Evolutionary conservation across 2,888 invertebrate genomes (phyloP).

Genomic region (Masnerella sp.): DNA sequence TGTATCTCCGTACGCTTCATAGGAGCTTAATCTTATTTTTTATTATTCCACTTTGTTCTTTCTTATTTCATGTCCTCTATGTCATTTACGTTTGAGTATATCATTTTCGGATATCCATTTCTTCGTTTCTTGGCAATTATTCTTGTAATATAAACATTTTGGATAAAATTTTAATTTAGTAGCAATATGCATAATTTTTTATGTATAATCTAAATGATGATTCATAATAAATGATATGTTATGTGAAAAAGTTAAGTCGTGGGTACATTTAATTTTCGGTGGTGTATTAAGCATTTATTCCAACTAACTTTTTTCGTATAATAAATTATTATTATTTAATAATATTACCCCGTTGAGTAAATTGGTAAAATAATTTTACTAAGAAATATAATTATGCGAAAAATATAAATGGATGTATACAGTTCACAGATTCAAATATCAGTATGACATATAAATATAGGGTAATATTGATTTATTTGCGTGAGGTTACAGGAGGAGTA

Average conservation of each 20-base stretch:
- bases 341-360: too few relatives aligned
- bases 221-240: conserved; percentile 53
- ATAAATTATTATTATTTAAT: too few relatives aligned
- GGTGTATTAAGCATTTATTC: too few relatives aligned
- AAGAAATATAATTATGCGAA: too few relatives aligned
- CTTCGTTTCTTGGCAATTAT: conserved; percentile 26
- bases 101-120: conserved; percentile 19
- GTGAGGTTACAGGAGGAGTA: too few relatives aligned
- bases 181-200: conserved; percentile 52
- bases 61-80: conserved; percentile 2
- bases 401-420: too few relatives aligned
- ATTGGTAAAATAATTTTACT: too few relatives aligned
- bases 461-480: too few relatives aligned
- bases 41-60: conserved; percentile 2
- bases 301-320: too few relatives aligned
- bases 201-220: conserved; percentile 45
- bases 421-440: too few relatives aligned
- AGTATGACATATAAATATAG: too few relatives aligned
- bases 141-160: conserved; percentile 46
- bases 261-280: conserved; percentile 10
- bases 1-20: conserved; percentile 36
- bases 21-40: conserved; percentile 14
- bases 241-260: conserved; percentile 25
- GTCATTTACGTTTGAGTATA: conserved; percentile 20
- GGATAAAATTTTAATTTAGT: conserved; percentile 44